phyloP scores from a whole-genome alignment of 2,888 invertebrate species.

The Gari tellinella region DNA sequence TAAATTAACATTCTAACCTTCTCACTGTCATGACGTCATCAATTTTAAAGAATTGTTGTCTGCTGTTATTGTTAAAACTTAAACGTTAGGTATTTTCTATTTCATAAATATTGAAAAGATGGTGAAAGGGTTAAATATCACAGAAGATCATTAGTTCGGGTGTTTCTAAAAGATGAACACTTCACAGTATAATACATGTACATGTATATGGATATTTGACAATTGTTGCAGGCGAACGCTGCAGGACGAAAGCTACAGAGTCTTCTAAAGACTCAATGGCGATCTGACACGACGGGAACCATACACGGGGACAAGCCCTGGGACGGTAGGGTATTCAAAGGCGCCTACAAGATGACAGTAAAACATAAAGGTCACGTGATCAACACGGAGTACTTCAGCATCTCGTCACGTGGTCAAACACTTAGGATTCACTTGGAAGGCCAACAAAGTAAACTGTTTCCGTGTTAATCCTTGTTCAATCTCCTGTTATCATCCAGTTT shows the following conservation, averaged over 20 bases:
- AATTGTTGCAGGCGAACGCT: conserved; percentile 21
- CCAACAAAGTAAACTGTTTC: too few relatives aligned
- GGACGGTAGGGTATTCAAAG: conserved; percentile 26
- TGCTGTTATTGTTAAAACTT: too few relatives aligned
- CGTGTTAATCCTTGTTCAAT: too few relatives aligned
- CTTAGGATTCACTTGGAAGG: conserved; percentile 16
- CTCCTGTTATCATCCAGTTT: too few relatives aligned
- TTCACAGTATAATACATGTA: neutral
- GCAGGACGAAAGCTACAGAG: conserved; percentile 27
- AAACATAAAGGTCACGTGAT: conserved; percentile 29
- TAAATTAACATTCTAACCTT: too few relatives aligned
- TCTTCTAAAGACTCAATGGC: conserved; percentile 25
- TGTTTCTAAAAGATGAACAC: too few relatives aligned
- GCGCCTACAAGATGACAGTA: conserved; percentile 23
- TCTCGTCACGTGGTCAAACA: conserved; percentile 12
- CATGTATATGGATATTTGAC: neutral
- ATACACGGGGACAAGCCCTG: conserved; percentile 11
- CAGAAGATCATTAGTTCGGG: too few relatives aligned
- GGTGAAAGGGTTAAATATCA: too few relatives aligned
- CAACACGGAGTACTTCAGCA: conserved; percentile 18
- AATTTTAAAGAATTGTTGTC: too few relatives aligned
- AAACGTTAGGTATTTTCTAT: neutral
- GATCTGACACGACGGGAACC: conserved; percentile 12
- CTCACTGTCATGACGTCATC: too few relatives aligned
- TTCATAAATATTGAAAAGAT: too few relatives aligned